These are phyloP conservation scores for Calosoma granatense DNA, from an alignment of 1,140 invertebrate genomes.

Conservation along the genomic window DNA sequence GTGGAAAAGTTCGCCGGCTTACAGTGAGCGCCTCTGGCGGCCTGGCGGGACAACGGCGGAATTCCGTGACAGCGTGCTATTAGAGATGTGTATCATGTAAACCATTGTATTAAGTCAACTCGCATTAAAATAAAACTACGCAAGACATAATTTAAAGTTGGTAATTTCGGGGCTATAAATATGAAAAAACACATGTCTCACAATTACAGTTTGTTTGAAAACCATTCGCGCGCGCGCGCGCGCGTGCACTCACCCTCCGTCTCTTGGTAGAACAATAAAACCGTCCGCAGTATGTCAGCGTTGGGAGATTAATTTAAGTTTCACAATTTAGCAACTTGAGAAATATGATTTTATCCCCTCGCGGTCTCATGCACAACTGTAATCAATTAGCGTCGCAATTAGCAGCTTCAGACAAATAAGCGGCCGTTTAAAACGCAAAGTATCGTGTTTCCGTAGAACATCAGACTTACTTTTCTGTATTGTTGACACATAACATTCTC, in stretches of 20 bases:
- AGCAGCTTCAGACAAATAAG: background rate
- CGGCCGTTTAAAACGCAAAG: background rate
- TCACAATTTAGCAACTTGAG: conserved; percentile 4
- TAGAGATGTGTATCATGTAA: conserved; percentile 5
- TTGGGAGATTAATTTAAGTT: background rate
- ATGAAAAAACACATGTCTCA: conserved; percentile 2
- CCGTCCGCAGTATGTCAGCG: conserved; percentile 2
- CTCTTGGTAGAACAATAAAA: background rate
- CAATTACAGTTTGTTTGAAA: background rate
- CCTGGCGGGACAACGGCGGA: background rate
- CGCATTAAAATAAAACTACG: conserved; percentile 3
- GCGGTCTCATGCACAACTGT: background rate
- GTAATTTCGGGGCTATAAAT: conserved; percentile 6
- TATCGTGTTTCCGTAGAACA: background rate
- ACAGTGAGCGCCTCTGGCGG: background rate
- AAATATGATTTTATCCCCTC: conserved; percentile 1
- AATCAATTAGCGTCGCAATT: background rate
- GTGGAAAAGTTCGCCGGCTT: background rate
- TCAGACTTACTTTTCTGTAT: no score
- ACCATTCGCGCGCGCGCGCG: background rate
- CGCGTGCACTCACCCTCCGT: background rate
- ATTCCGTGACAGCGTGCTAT: background rate
- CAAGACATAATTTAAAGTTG: conserved; percentile 5
- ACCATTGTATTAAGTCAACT: background rate
- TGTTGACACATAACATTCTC: no score